phyloP scores from a whole-genome alignment of 2,797 vertebrate genomes.

The Margarornis squamiger region DNA sequence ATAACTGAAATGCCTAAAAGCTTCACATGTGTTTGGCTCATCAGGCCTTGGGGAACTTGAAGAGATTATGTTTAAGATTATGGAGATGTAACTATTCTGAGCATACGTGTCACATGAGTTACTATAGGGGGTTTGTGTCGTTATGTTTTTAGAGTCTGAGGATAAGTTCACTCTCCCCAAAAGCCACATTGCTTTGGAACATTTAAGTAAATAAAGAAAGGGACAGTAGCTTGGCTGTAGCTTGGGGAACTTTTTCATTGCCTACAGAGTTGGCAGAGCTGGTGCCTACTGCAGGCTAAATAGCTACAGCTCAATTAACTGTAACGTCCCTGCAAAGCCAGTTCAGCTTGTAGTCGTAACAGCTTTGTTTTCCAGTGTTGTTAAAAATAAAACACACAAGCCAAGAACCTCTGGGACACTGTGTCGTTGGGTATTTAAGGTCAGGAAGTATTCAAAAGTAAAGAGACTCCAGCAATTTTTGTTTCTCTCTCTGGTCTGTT shows the following conservation, averaged over 20 bases:
- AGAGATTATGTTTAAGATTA: background rate
- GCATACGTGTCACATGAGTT: background rate
- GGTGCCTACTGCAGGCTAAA: constrained; percentile 14
- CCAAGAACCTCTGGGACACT: background rate
- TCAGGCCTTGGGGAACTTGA: background rate
- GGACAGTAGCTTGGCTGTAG: background rate
- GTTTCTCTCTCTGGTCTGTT: background rate
- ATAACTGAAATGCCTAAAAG: background rate
- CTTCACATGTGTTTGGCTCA: background rate
- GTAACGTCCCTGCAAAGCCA: background rate
- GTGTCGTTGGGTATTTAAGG: background rate
- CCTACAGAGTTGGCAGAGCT: constrained; percentile 9
- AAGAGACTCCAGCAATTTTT: background rate
- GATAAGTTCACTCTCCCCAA: background rate
- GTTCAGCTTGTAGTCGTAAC: background rate
- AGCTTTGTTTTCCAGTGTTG: background rate
- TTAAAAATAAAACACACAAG: constrained; percentile 23
- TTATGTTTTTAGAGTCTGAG: background rate
- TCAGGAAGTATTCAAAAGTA: constrained; percentile 3
- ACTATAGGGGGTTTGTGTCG: background rate
- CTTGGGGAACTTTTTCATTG: background rate
- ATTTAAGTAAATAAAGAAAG: background rate
- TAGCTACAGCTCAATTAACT: constrained; percentile 21
- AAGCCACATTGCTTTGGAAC: background rate
- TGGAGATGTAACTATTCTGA: background rate